Evolutionary conservation across 2,888 invertebrate genomes (phyloP), one percentile per base, ranked within the genome.

Genomic region (Ectemnius continuus): DNA sequence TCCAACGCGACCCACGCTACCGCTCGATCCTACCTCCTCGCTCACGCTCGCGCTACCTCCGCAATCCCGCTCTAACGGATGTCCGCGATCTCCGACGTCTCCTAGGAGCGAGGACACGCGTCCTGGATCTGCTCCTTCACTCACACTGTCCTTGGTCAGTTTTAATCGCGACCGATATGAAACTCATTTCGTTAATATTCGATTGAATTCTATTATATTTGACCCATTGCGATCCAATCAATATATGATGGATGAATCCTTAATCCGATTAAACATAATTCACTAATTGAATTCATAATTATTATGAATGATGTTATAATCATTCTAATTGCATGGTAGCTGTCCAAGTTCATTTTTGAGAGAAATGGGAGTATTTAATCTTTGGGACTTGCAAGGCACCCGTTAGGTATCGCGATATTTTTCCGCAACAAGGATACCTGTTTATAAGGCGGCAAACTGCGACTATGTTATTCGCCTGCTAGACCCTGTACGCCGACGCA

Each of bases 401-500:
- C 81, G 82, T 79, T 82, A 66, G 64, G 36, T 36, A 67, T 14
- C 11, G 61, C 57, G 62, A 80, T 81, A 79, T 81, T 79, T 79
- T 68, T 70, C 68, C 72, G 67, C 73, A 65, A 79, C 80, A 82
- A 80, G 78, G 79, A 85, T 83, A 83, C 81, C 85, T 83, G 84
- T 80, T 82, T 80, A 76, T 82, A 80, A 83, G 78, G 78, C 83
- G 81, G 78, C 78, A 76, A 83, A 79, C 77, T 75, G 77, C 72
- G 79, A 78, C 74, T 70, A 79, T 76, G 81, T 74, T 78, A 77
- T 83, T 76, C 16, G 83, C 76, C 85, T 77, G 73, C 75, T 76
- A 75, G 68, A 75, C 65, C 73, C 72, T 52, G 71, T 66, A 83
- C 83, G 87, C 88, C 88, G 83, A 89, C 87, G 88, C 86, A 78